Base-by-base conservation (phyloP, 2,888 invertebrate species). In the Julus scandinavius region DNA sequence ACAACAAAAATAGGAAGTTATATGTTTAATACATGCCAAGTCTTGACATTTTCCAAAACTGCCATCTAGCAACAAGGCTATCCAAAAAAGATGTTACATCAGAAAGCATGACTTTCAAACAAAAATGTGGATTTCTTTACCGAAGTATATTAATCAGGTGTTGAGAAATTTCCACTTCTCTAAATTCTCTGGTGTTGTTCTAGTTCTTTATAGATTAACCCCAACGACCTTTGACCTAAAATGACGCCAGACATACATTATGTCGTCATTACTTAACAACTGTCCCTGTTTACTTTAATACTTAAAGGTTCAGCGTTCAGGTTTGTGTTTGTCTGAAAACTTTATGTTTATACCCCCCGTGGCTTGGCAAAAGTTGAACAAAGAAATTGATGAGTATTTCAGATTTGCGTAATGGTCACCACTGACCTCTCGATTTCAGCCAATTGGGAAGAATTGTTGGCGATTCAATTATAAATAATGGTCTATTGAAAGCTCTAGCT, bases 381-480 rank as follows among this genome's bases (percentile, higher is more conserved):
- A 72, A 29, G 20, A 17, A 29, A 29, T 72, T 72, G 72, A 72
- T 72, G 72, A 72, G 72, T 9, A 29, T 72, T 29, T 20, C 29
- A 29, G n/a, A 72, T 72, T 72, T 20, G 72, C 72, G 72, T 72
- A 72, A 72, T 72, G 72, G 72, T 72, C 72, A 29, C 9, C 72
- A 20, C 9, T 72, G 72, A 72, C 72, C 72, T 72, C 72, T 29
- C 72, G 72, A 72, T 72, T 72, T 72, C 72, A 20, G 20, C 72
- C 72, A 20, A 72, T 29, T 72, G 20, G 72, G 72, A 72, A 72
- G 72, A 72, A 72, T 72, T n/a, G 63, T n/a, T 20, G 29, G 1
- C 63, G 63, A 72, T 72, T 72, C 72, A 72, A 72, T 72, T 72
- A 72, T 72, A 72, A 72, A 72, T 72, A 72, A 72, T 72, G 72